Conservation (phyloP, 2,888 invertebrate species). For the Oscheius sp. region DNA sequence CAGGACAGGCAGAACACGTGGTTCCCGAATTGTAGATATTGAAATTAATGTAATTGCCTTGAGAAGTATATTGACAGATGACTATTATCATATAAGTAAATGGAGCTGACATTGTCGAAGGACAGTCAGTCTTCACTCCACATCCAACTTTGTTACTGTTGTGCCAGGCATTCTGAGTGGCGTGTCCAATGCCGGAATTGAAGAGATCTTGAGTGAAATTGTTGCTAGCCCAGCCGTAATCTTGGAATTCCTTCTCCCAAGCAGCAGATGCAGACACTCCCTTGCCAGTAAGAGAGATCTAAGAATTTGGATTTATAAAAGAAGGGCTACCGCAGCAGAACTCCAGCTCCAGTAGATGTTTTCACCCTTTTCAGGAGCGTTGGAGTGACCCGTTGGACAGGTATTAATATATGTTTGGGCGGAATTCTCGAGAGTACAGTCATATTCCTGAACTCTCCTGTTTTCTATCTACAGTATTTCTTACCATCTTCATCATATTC, state of each 20-base stretch:
- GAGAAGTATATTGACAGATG: conserved; percentile 40
- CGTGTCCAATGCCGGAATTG: conserved; percentile 42
- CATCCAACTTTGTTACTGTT: conserved; percentile 36
- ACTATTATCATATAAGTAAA: conserved; percentile 30
- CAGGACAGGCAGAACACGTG: conserved; percentile 31
- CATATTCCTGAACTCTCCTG: background rate
- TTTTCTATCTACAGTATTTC: background rate
- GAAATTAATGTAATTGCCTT: conserved; percentile 27
- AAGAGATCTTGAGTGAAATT: conserved; percentile 28
- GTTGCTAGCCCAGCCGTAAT: conserved; percentile 37
- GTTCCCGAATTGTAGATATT: conserved; percentile 34
- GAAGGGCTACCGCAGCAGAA: too few relatives aligned
- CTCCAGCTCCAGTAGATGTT: too few relatives aligned
- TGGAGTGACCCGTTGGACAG: too few relatives aligned
- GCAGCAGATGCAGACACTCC: background rate
- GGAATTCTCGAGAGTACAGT: too few relatives aligned
- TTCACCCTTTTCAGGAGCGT: too few relatives aligned
- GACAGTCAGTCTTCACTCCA: conserved; percentile 38
- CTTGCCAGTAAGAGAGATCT: background rate
- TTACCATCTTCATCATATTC: too few relatives aligned
- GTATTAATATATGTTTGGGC: too few relatives aligned
- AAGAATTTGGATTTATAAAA: background rate
- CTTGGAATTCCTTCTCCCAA: conserved; percentile 43
- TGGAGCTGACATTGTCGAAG: conserved; percentile 17
- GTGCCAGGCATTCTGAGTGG: conserved; percentile 45